Percentiles rank a stretch among this genome's conserved stretches.
phyloP scores from a whole-genome alignment of 2,797 vertebrate genomes.

The Melanotaenia boesemani region DNA sequence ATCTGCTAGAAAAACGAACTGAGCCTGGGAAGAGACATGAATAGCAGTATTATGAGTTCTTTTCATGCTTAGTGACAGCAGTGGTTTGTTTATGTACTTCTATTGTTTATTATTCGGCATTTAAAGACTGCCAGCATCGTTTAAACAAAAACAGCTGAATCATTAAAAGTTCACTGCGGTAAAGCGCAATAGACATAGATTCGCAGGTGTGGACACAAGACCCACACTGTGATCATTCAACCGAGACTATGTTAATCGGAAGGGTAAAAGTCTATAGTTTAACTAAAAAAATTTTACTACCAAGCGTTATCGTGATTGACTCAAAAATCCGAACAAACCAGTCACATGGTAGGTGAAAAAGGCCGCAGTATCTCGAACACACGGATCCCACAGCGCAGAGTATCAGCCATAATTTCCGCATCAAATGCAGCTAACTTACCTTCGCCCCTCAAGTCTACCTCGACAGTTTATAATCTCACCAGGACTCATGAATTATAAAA shows the following conservation, averaged over 20 bases:
- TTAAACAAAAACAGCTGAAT: conserved; percentile 84
- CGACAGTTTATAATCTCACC: neutral
- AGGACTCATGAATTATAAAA: neutral
- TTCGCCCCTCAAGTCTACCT: neutral
- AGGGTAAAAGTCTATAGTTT: neutral
- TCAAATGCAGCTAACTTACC: conserved; percentile 44
- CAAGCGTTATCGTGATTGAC: neutral
- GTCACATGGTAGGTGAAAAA: conserved; percentile 30
- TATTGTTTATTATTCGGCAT: conserved; percentile 66
- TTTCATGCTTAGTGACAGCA: conserved; percentile 57
- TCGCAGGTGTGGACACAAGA: conserved; percentile 58
- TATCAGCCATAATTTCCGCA: conserved; percentile 64
- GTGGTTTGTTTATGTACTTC: conserved; percentile 62
- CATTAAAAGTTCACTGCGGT: conserved; percentile 84
- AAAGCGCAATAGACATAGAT: conserved; percentile 52
- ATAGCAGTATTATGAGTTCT: conserved; percentile 71
- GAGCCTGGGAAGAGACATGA: conserved; percentile 65
- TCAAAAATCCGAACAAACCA: neutral
- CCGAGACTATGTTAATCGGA: neutral
- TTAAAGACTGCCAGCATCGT: conserved; percentile 50
- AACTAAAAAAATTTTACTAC: rapidly evolving
- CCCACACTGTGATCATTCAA: neutral
- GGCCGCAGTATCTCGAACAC: conserved; percentile 51
- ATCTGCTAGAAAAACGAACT: conserved; percentile 72
- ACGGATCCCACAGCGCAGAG: conserved; percentile 15